These are phyloP conservation scores for Andrena praecox DNA, from an alignment of 2,888 invertebrate species.

Conservation along the genomic window DNA sequence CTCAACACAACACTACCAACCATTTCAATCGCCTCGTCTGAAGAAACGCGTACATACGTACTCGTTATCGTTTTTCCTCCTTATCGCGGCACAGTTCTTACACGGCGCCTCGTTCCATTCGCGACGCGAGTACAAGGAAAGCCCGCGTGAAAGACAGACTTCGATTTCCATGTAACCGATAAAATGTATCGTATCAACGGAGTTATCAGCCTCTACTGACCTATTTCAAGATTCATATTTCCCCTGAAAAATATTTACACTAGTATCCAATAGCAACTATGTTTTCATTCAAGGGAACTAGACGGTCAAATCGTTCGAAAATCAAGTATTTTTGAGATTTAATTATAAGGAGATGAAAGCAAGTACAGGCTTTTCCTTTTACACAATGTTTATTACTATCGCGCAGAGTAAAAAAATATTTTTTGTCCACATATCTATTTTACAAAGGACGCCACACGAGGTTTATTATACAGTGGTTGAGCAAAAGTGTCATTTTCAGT, in stretches of 20 bases:
- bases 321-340: too few species aligned
- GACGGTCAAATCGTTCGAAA: too few species aligned
- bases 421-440: too few species aligned
- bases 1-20: too few species aligned
- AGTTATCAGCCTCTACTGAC: conserved; percentile 45
- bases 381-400: too few species aligned
- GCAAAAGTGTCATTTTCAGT: too few species aligned
- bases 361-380: too few species aligned
- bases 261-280: not conserved
- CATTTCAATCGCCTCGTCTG: conserved; percentile 18
- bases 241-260: not conserved
- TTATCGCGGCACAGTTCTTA: conserved; percentile 61
- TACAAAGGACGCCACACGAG: too few species aligned
- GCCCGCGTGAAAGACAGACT: conserved; percentile 43
- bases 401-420: too few species aligned
- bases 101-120: conserved; percentile 33
- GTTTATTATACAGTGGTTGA: too few species aligned
- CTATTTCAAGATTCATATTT: conserved; percentile 27
- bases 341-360: too few species aligned
- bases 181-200: conserved; percentile 29
- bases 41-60: conserved; percentile 25
- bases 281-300: not conserved
- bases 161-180: conserved; percentile 45
- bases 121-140: conserved; percentile 28
- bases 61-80: conserved; percentile 34